Evolutionary conservation across 2,797 vertebrate species (phyloP).

Genomic region (Setipinna tenuifilis): DNA sequence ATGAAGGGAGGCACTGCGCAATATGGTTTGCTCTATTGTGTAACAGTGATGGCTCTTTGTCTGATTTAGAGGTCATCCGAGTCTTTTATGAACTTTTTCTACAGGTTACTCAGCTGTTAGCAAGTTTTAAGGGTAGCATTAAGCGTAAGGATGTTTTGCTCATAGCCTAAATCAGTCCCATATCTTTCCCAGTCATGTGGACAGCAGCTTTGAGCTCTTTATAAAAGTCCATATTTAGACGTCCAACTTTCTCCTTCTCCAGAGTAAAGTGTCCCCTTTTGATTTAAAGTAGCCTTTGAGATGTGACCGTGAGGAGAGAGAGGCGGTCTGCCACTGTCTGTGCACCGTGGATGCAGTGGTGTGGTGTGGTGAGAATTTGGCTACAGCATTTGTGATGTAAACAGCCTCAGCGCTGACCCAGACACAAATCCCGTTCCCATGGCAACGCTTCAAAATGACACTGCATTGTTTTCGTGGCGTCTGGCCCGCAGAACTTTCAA

Average conservation of each 20-base stretch:
- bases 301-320: background rate
- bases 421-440: background rate
- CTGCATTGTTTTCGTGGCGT: background rate
- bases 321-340: background rate
- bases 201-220: background rate
- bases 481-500: background rate
- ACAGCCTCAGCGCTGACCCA: slow-evolving; percentile 2
- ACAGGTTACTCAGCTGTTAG: background rate
- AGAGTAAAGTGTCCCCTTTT: background rate
- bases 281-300: background rate
- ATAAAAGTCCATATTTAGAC: background rate
- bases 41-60: background rate
- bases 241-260: background rate
- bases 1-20: background rate
- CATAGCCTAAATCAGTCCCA: background rate
- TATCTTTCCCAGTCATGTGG: background rate
- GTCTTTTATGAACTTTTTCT: background rate
- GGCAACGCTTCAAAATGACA: background rate
- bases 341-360: background rate
- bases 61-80: background rate
- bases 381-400: slow-evolving; percentile 14
- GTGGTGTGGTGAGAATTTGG: background rate
- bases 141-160: too few species aligned
- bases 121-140: background rate
- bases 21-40: background rate